Evolutionary conservation across 2,113 vertebrate genomes (phyloP).

Genomic region (Scortum barcoo): DNA sequence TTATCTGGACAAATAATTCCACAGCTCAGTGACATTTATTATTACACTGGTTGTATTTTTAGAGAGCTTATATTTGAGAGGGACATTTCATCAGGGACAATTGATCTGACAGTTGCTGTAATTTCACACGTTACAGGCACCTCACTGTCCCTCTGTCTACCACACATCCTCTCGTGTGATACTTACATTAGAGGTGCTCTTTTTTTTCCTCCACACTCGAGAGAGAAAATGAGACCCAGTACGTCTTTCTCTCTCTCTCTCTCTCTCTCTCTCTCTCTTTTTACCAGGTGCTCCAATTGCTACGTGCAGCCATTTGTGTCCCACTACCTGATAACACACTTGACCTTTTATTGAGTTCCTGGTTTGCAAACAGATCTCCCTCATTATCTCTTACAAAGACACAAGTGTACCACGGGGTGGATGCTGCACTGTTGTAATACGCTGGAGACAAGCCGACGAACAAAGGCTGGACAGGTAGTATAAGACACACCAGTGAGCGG

Average conservation of each 20-base stretch:
- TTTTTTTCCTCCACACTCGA: neutral
- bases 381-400: constrained; percentile 59
- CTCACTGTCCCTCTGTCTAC: neutral
- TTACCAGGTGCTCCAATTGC: constrained; percentile 23
- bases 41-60: neutral
- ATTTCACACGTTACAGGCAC: constrained; percentile 6
- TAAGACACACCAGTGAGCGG: constrained; percentile 32
- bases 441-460: constrained; percentile 42
- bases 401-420: neutral
- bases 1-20: neutral
- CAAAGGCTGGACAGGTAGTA: constrained; percentile 56
- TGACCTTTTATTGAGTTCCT: constrained; percentile 65
- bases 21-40: neutral
- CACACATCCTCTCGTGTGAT: constrained; percentile 17
- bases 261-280: too few relatives aligned
- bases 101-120: neutral
- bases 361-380: constrained; percentile 50
- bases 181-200: constrained; percentile 10
- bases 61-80: neutral
- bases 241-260: too few relatives aligned
- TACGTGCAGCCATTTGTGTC: constrained; percentile 33
- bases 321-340: constrained; percentile 54
- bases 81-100: neutral
- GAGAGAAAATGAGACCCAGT: neutral
- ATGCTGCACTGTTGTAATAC: constrained; percentile 39